A percentile compares a stretch with the other conserved stretches of the same genome.
Conservation (phyloP, 64 coral and sea anemone species). For the Actinia equina region DNA sequence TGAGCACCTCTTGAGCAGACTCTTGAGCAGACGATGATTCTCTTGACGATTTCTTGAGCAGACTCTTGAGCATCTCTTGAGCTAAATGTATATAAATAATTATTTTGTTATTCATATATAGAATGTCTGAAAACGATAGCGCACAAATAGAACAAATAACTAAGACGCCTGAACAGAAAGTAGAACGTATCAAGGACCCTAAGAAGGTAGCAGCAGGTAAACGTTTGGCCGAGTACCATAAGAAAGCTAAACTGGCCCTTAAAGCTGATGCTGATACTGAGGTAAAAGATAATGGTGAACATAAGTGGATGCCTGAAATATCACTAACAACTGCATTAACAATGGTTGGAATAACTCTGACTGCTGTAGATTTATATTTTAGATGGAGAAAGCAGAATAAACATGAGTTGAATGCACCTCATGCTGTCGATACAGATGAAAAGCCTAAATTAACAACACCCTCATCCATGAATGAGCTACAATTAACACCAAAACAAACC, state of each 20-base stretch:
- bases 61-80: no score
- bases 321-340: not conserved
- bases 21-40: no score
- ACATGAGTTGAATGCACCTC: no score
- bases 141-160: not conserved
- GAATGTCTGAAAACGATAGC: not conserved
- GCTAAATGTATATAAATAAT: slow-evolving; percentile 1
- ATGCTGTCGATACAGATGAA: no score
- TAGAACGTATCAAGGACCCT: not conserved
- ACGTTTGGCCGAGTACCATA: not conserved
- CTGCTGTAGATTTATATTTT: not conserved
- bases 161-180: not conserved
- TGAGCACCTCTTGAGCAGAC: not conserved
- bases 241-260: not conserved
- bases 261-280: not conserved
- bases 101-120: not conserved
- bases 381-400: not conserved
- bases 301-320: not conserved
- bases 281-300: not conserved
- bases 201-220: not conserved
- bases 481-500: no score
- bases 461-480: no score
- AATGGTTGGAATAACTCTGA: not conserved
- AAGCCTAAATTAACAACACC: no score
- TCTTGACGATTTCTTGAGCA: no score